A percentile compares a stretch with the other conserved stretches of the same genome.
phyloP scores from a whole-genome alignment of 2,888 invertebrate genomes.

The Elmis aenea region DNA sequence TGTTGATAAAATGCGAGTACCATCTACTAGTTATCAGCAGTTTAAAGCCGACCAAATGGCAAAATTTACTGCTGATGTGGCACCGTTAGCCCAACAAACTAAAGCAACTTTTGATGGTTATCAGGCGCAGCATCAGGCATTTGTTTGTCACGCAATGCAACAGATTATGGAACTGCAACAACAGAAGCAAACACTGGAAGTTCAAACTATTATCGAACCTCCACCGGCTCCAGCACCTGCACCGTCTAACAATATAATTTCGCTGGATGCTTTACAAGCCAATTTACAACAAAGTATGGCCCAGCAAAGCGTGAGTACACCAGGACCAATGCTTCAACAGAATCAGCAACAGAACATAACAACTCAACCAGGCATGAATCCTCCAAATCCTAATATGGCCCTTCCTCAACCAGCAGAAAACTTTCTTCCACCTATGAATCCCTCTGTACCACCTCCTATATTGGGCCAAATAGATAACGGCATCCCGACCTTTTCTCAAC shows the following conservation, averaged over 20 bases:
- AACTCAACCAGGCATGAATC: slow-evolving; percentile 19
- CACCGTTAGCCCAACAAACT: slow-evolving; percentile 71
- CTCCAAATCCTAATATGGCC: slow-evolving; percentile 26
- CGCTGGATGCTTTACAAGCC: slow-evolving; percentile 29
- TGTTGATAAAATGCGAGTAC: slow-evolving; percentile 82
- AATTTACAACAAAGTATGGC: slow-evolving; percentile 17
- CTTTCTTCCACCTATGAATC: slow-evolving; percentile 36
- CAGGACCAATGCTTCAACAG: slow-evolving; percentile 3
- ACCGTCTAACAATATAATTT: slow-evolving; percentile 28
- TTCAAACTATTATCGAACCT: slow-evolving; percentile 42
- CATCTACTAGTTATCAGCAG: slow-evolving; percentile 80
- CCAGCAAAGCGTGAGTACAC: slow-evolving; percentile 10
- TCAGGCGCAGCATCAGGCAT: slow-evolving; percentile 87
- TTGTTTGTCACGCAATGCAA: slow-evolving; percentile 84
- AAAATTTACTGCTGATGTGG: slow-evolving; percentile 69
- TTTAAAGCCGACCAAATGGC: slow-evolving; percentile 82
- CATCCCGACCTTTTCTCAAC: slow-evolving; percentile 47
- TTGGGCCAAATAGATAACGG: slow-evolving; percentile 33
- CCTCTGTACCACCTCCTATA: slow-evolving; percentile 42
- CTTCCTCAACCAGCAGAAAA: slow-evolving; percentile 23
- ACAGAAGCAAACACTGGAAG: slow-evolving; percentile 65
- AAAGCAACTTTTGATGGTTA: slow-evolving; percentile 77
- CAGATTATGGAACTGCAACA: slow-evolving; percentile 82
- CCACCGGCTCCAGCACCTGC: slow-evolving; percentile 17
- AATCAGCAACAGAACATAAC: slow-evolving; percentile 25